Conservation (phyloP, 2,888 invertebrate genomes). For the Rhingia campestris region DNA sequence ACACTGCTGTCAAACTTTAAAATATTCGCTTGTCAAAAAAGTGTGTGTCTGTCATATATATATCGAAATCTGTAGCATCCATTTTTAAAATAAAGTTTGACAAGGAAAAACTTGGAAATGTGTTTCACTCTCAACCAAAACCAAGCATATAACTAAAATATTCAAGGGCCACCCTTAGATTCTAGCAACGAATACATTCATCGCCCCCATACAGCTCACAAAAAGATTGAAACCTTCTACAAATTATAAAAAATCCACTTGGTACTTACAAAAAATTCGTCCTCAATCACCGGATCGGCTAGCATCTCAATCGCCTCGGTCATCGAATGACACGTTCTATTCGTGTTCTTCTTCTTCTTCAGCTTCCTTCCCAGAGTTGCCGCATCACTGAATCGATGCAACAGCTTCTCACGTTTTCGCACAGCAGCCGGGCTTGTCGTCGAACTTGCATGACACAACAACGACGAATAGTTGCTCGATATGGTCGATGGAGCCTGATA, state of each 20-base stretch:
- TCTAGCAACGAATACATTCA: no score
- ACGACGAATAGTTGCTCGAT: constrained; percentile 78
- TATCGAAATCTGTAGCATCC: no score
- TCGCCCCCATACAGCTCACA: background rate
- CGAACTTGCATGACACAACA: constrained; percentile 81
- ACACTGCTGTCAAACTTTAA: no score
- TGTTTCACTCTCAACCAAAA: no score
- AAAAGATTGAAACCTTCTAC: background rate
- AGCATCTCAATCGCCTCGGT: constrained; percentile 83
- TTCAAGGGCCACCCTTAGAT: no score
- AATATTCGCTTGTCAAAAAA: no score
- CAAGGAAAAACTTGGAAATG: no score
- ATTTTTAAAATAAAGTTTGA: no score
- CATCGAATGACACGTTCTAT: constrained; percentile 82
- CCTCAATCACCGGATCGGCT: constrained; percentile 83
- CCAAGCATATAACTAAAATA: no score
- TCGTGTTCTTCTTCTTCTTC: constrained; percentile 82
- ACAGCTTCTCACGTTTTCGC: constrained; percentile 81
- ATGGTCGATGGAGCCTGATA: constrained; percentile 78
- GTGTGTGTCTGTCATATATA: no score
- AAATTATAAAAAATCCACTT: background rate
- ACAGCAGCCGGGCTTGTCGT: constrained; percentile 80
- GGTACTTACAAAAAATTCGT: constrained; percentile 83
- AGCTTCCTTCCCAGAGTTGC: constrained; percentile 82
- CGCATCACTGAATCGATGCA: constrained; percentile 83